These are phyloP conservation scores for Chaenocephalus aceratus DNA, from an alignment of 2,113 vertebrate species.

Conservation along the genomic window DNA sequence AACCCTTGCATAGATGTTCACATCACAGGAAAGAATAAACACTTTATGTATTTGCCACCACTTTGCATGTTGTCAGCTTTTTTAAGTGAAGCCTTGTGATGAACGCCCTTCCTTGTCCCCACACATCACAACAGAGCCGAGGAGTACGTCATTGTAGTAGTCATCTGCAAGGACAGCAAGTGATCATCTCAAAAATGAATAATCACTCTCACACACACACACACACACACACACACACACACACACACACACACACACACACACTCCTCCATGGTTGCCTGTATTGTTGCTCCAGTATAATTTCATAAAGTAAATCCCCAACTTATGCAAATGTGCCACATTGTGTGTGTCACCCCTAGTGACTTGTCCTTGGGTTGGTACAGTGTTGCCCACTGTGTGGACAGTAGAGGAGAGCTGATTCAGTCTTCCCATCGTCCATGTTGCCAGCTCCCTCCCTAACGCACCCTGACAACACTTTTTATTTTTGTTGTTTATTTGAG, in stretches of 20 bases:
- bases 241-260: neutral
- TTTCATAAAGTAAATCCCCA: constrained; percentile 34
- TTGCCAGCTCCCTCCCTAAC: constrained; percentile 62
- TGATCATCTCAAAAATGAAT: constrained; percentile 24
- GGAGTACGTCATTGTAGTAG: constrained; percentile 14
- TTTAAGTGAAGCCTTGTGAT: neutral
- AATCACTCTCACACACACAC: neutral
- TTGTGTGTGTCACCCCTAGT: constrained; percentile 39
- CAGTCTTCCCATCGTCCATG: constrained; percentile 71
- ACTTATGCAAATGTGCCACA: constrained; percentile 45
- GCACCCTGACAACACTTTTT: constrained; percentile 58
- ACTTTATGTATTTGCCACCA: neutral
- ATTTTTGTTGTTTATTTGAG: constrained; percentile 63
- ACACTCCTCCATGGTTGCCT: constrained; percentile 9
- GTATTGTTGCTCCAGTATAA: constrained; percentile 21
- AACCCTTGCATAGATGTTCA: constrained; percentile 6
- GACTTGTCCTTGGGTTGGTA: constrained; percentile 65
- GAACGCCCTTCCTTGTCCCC: constrained; percentile 18
- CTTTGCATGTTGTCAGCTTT: neutral
- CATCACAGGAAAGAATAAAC: constrained; percentile 10
- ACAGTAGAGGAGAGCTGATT: constrained; percentile 71
- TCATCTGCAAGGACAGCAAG: constrained; percentile 46
- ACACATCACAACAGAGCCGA: constrained; percentile 14
- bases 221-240: neutral
- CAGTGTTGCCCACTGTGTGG: constrained; percentile 50